These are phyloP conservation scores for Drosophila pandora DNA, from an alignment of 1,140 invertebrate genomes.

Conservation along the genomic window DNA sequence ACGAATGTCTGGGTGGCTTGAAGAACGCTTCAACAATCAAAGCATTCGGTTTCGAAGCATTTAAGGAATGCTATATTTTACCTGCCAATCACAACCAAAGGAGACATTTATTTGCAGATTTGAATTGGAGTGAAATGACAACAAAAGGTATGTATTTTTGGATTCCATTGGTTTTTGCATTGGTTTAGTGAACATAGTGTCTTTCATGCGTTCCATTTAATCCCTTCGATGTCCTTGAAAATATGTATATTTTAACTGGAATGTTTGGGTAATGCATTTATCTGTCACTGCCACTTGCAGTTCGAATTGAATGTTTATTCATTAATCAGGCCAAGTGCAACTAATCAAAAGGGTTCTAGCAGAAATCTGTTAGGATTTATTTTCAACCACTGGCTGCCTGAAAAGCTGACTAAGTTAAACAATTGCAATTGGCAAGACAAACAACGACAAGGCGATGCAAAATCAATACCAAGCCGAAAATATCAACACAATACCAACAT, in stretches of 20 bases:
- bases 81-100: neutral
- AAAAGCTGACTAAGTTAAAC: slow-evolving; percentile 14
- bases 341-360: slow-evolving; percentile 5
- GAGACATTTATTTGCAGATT: slow-evolving; percentile 1
- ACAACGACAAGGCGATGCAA: slow-evolving; percentile 10
- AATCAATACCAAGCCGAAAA: slow-evolving; percentile 12
- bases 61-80: slow-evolving; percentile 4
- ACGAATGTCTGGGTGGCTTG: neutral
- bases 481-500: slow-evolving; percentile 27
- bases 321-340: slow-evolving; percentile 27
- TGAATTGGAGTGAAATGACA: neutral
- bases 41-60: slow-evolving; percentile 17
- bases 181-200: neutral
- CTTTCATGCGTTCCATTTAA: slow-evolving; percentile 3
- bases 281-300: slow-evolving; percentile 18
- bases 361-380: slow-evolving; percentile 6
- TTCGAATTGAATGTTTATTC: slow-evolving; percentile 15
- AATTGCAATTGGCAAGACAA: slow-evolving; percentile 24
- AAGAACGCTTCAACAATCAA: slow-evolving; percentile 29
- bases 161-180: neutral
- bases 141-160: neutral
- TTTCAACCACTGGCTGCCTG: neutral
- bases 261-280: slow-evolving; percentile 4
- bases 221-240: slow-evolving; percentile 10
- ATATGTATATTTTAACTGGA: slow-evolving; percentile 15